Percentiles rank a stretch among this genome's conserved stretches.
phyloP scores from a whole-genome alignment of 2,888 invertebrate species.

The Dyspetes luteomarginatus region DNA sequence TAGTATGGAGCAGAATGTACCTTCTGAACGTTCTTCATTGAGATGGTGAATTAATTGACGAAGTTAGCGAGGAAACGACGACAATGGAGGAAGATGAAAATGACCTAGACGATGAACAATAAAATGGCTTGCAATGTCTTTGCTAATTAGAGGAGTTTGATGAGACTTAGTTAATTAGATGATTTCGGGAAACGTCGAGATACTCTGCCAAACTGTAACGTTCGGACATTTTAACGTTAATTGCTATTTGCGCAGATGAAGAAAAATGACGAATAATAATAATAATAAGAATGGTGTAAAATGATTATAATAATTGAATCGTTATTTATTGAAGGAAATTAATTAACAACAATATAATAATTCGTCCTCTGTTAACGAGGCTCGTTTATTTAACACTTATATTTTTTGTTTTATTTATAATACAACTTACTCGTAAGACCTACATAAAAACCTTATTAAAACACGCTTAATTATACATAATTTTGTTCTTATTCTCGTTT shows the following conservation, averaged over 20 bases:
- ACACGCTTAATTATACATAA: slow-evolving; percentile 77
- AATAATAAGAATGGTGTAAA: not conserved
- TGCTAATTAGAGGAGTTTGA: slow-evolving; percentile 56
- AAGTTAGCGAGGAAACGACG: slow-evolving; percentile 15
- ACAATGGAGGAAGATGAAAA: slow-evolving; percentile 5
- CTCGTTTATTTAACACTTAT: slow-evolving; percentile 81
- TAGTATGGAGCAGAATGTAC: not conserved
- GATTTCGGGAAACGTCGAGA: slow-evolving; percentile 20
- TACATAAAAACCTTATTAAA: slow-evolving; percentile 82
- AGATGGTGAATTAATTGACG: slow-evolving; percentile 35
- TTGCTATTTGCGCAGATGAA: not conserved
- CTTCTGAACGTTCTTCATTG: slow-evolving; percentile 20
- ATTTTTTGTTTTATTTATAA: slow-evolving; percentile 71
- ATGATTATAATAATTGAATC: not conserved
- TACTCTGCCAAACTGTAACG: not conserved
- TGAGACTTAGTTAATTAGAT: slow-evolving; percentile 50
- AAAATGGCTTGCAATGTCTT: slow-evolving; percentile 39
- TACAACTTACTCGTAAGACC: slow-evolving; percentile 80
- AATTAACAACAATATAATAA: slow-evolving; percentile 35
- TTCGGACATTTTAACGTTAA: not conserved
- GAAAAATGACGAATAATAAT: not conserved
- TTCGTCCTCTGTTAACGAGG: slow-evolving; percentile 74
- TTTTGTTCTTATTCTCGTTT: slow-evolving; percentile 60
- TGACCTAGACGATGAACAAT: slow-evolving; percentile 17
- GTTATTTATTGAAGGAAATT: not conserved